Evolutionary conservation across 2,888 invertebrate genomes (phyloP).

Genomic region (Iselma pallidipennis): DNA sequence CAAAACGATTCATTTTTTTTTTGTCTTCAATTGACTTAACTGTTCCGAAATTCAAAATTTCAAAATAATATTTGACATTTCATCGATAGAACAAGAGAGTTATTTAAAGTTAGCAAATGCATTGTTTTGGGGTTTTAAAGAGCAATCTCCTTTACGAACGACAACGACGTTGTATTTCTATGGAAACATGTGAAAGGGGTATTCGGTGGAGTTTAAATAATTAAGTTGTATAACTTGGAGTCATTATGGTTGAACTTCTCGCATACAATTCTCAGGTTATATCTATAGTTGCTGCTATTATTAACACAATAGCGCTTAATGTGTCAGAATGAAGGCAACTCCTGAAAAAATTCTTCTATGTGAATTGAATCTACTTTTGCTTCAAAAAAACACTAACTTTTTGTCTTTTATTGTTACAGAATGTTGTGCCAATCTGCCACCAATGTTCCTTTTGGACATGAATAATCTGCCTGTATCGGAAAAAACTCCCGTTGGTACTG

Average conservation of each 20-base stretch:
- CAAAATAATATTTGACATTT: not conserved
- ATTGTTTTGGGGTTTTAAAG: not conserved
- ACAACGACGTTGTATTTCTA: not conserved
- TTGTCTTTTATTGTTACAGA: slow-evolving; percentile 46
- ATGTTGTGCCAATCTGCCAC: slow-evolving; percentile 66
- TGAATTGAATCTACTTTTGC: not conserved
- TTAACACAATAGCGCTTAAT: not conserved
- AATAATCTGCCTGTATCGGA: slow-evolving; percentile 78
- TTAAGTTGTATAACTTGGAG: slow-evolving; percentile 16
- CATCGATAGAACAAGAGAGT: not conserved
- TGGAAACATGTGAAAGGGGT: not conserved
- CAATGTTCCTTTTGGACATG: slow-evolving; percentile 75
- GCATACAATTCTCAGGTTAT: not conserved
- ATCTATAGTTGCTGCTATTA: not conserved
- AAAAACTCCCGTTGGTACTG: slow-evolving; percentile 75
- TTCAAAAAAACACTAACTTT: too few relatives aligned
- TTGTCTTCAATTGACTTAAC: not conserved
- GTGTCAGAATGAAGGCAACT: not conserved
- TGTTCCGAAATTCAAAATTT: not conserved
- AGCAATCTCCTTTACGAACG: not conserved
- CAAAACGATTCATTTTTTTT: too few relatives aligned
- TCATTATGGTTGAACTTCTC: slow-evolving; percentile 12
- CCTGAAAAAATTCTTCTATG: not conserved
- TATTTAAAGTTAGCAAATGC: not conserved
- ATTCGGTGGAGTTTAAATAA: slow-evolving; percentile 2